Evolutionary conservation across 1,140 invertebrate genomes (phyloP).

Genomic region (Campodea augens): DNA sequence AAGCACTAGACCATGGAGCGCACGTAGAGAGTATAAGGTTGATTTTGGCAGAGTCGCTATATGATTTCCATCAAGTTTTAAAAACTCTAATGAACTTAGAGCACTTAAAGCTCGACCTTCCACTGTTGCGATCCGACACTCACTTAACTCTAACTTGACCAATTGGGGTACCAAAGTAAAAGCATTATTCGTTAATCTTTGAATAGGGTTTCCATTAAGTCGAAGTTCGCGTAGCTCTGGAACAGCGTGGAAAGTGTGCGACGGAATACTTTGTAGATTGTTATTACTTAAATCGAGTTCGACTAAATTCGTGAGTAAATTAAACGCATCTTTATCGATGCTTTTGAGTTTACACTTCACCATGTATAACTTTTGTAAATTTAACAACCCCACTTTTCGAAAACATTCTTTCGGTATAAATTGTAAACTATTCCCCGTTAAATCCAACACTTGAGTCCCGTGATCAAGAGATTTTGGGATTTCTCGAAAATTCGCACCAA

Average conservation of each 20-base stretch:
- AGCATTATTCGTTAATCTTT: constrained; percentile 41
- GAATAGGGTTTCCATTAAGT: constrained; percentile 49
- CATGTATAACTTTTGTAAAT: constrained; percentile 57
- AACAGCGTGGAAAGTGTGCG: constrained; percentile 43
- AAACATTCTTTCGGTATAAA: constrained; percentile 46
- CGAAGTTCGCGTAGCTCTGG: constrained; percentile 52
- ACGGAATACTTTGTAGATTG: constrained; percentile 40
- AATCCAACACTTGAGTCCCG: constrained; percentile 54
- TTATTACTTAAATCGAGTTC: constrained; percentile 61
- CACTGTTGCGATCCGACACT: constrained; percentile 41
- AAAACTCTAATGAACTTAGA: constrained; percentile 47
- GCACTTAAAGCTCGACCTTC: constrained; percentile 48
- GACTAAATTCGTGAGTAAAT: constrained; percentile 48
- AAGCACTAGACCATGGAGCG: constrained; percentile 50
- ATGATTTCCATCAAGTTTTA: constrained; percentile 54
- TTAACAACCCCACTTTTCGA: constrained; percentile 43
- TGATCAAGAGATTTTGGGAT: constrained; percentile 46
- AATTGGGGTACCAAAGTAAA: constrained; percentile 45
- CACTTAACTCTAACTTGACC: constrained; percentile 46
- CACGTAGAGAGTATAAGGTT: constrained; percentile 40
- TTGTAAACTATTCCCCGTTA: constrained; percentile 47
- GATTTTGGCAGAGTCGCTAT: constrained; percentile 32
- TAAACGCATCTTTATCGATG: constrained; percentile 42
- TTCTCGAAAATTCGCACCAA: constrained; percentile 42
- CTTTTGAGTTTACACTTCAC: constrained; percentile 37